phyloP scores from a whole-genome alignment of 2,113 vertebrate genomes.

The cattle (Bos taurus) region ARS-UCD2.0 NC_037340.1:62628001-62628500 shows the following conservation, averaged over 20 bases:
- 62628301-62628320: not conserved
- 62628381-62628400: not conserved
- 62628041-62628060: not conserved
- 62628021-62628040: not conserved
- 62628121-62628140: not conserved
- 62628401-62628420: not conserved
- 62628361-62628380: not conserved
- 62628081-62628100: not conserved
- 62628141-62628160: not conserved
- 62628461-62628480: not conserved
- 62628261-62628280: not conserved
- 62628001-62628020: not conserved
- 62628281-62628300: not conserved
- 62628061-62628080: not conserved
- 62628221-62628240: not conserved
- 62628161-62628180: not conserved
- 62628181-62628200: not conserved
- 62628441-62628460: not conserved
- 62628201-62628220: not conserved
- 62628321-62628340: not conserved
- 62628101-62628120: not conserved
- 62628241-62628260: not conserved
- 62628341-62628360: not conserved
- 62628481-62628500: not conserved
- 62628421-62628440: not conserved